phyloP scores from a whole-genome alignment of 1,140 invertebrate genomes.

The Lordiphosa clarofinis region DNA sequence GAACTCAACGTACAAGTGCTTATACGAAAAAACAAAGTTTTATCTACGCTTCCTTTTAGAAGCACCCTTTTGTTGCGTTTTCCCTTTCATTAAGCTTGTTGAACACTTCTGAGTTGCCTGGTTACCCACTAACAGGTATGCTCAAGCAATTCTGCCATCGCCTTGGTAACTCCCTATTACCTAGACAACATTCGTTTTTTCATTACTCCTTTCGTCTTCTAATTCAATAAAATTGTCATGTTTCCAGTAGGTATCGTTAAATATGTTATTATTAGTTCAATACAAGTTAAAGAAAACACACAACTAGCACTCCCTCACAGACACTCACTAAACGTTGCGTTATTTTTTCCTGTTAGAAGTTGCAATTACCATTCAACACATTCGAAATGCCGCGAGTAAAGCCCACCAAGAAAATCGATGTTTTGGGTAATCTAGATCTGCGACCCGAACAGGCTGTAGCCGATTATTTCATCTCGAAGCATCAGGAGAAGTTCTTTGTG shows the following conservation, averaged over 20 bases:
- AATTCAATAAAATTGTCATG: constrained; percentile 24
- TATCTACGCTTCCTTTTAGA: too few relatives aligned
- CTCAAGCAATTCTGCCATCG: constrained; percentile 3
- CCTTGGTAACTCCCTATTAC: constrained; percentile 10
- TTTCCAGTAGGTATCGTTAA: constrained; percentile 33
- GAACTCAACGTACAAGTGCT: too few relatives aligned
- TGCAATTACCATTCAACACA: constrained; percentile 1
- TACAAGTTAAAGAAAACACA: constrained; percentile 13
- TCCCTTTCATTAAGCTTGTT: background rate
- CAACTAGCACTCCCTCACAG: constrained; percentile 6
- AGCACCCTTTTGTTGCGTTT: too few relatives aligned
- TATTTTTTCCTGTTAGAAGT: constrained; percentile 9
- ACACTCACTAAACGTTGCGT: background rate
- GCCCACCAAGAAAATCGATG: constrained; percentile 70
- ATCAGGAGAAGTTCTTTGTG: constrained; percentile 67
- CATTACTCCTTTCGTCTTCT: constrained; percentile 4
- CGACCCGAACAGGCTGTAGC: constrained; percentile 69
- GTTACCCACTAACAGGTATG: background rate
- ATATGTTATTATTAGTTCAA: constrained; percentile 32
- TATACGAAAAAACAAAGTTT: too few relatives aligned
- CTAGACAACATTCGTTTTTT: constrained; percentile 34
- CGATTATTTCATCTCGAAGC: constrained; percentile 62
- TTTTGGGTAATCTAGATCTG: constrained; percentile 71
- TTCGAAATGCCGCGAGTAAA: constrained; percentile 71
- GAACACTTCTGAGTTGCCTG: background rate